phyloP scores from a whole-genome alignment of 2,797 vertebrate species.

The Emys orbicularis region DNA sequence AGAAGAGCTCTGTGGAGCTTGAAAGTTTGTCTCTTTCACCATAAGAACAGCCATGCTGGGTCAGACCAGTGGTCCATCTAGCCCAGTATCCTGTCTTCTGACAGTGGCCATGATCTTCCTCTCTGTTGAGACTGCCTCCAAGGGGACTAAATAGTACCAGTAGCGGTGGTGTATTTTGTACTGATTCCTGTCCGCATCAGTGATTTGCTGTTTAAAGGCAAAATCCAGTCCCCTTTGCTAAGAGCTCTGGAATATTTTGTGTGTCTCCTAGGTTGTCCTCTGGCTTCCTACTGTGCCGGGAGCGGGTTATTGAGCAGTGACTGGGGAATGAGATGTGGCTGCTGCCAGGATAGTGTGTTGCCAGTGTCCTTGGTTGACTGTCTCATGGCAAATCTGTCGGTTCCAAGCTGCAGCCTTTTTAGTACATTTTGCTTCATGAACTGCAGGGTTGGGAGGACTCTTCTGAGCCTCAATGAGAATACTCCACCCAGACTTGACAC shows the following conservation, averaged over 20 bases:
- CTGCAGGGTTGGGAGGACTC: background rate
- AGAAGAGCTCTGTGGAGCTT: too few relatives aligned
- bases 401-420: background rate
- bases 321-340: background rate
- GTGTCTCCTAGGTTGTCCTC: background rate
- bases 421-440: background rate
- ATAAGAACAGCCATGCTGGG: too few relatives aligned
- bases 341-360: background rate
- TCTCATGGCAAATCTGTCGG: background rate
- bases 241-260: background rate
- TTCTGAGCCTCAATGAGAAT: background rate
- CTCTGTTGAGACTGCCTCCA: background rate
- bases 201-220: background rate
- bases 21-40: too few relatives aligned
- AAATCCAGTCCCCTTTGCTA: background rate
- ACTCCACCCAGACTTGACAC: background rate
- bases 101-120: background rate
- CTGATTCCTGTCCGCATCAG: too few relatives aligned
- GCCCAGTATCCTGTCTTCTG: too few relatives aligned
- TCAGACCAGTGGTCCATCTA: too few relatives aligned
- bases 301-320: background rate
- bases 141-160: background rate
- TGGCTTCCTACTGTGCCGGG: background rate
- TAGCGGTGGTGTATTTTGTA: too few relatives aligned
- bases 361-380: background rate